Conservation (phyloP, 2,888 invertebrate genomes). For the Drosophila meridiana region DNA sequence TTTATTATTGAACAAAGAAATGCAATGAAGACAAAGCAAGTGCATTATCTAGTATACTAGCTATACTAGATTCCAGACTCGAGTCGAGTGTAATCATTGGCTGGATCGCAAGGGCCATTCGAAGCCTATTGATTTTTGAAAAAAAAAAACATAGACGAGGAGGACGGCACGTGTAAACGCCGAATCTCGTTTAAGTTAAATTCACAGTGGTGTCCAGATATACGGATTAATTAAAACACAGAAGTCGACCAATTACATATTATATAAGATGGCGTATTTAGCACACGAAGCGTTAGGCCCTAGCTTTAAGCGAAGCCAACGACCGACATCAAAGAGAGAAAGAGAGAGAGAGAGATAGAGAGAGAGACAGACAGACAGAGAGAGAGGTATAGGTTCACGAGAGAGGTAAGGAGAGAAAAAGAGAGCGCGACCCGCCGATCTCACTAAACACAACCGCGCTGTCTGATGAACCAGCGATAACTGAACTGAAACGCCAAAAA, state of each 20-base stretch:
- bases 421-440: constrained; percentile 31
- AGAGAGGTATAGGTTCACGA: constrained; percentile 1
- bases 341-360: constrained; percentile 32
- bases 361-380: constrained; percentile 21
- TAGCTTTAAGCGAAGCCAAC: constrained; percentile 50
- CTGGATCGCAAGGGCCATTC: constrained; percentile 23
- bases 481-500: constrained; percentile 66
- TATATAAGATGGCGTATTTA: constrained; percentile 69
- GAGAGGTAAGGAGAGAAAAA: constrained; percentile 22
- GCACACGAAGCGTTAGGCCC: constrained; percentile 51
- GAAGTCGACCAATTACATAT: constrained; percentile 66
- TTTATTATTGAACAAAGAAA: constrained; percentile 56
- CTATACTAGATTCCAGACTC: constrained; percentile 27
- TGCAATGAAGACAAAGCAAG: constrained; percentile 25
- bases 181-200: constrained; percentile 17
- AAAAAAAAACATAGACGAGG: neutral
- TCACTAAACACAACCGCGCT: constrained; percentile 61
- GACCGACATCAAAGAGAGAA: constrained; percentile 38
- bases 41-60: constrained; percentile 40
- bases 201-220: constrained; percentile 51
- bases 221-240: constrained; percentile 27
- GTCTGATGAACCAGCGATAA: constrained; percentile 70
- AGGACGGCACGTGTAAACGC: neutral
- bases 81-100: constrained; percentile 33
- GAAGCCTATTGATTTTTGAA: constrained; percentile 15